Conservation (phyloP, 2,888 invertebrate species). For the Aelia acuminata region DNA sequence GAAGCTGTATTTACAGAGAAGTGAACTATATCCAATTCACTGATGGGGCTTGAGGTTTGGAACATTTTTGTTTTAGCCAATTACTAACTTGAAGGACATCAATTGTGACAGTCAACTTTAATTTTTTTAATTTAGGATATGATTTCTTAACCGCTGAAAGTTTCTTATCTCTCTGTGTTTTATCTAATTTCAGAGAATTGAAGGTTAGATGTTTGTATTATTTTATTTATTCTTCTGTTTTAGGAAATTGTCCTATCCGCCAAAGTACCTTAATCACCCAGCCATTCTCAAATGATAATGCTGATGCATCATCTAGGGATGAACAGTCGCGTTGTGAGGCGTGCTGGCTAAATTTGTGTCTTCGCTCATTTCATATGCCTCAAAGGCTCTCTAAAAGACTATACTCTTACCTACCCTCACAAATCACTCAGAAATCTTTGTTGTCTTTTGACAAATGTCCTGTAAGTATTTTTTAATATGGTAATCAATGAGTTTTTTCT, state of each 20-base stretch:
- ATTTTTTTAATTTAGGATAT: too few species aligned
- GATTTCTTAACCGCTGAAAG: too few species aligned
- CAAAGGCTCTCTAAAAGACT: conserved; percentile 78
- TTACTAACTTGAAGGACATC: too few species aligned
- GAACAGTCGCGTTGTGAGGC: conserved; percentile 76
- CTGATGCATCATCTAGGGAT: conserved; percentile 18
- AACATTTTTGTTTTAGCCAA: too few species aligned
- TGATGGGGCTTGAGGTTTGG: too few species aligned
- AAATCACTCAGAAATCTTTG: conserved; percentile 69
- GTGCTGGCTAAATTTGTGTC: conserved; percentile 89
- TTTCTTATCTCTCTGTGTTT: too few species aligned
- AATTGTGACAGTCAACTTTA: too few species aligned
- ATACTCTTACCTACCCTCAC: conserved; percentile 78
- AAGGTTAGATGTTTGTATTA: too few species aligned
- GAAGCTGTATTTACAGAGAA: too few species aligned
- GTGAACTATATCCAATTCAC: too few species aligned
- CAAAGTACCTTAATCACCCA: conserved; percentile 62
- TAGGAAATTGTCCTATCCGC: conserved; percentile 65
- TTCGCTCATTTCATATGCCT: conserved; percentile 85
- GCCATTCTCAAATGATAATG: conserved; percentile 58
- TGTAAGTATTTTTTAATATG: conserved; percentile 35
- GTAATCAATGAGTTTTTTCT: not conserved
- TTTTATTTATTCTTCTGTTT: conserved; percentile 46
- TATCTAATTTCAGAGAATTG: too few species aligned
- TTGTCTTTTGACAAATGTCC: conserved; percentile 37